Conservation (phyloP, 2,888 invertebrate species). For the Spatulosminthurus flaviceps region DNA sequence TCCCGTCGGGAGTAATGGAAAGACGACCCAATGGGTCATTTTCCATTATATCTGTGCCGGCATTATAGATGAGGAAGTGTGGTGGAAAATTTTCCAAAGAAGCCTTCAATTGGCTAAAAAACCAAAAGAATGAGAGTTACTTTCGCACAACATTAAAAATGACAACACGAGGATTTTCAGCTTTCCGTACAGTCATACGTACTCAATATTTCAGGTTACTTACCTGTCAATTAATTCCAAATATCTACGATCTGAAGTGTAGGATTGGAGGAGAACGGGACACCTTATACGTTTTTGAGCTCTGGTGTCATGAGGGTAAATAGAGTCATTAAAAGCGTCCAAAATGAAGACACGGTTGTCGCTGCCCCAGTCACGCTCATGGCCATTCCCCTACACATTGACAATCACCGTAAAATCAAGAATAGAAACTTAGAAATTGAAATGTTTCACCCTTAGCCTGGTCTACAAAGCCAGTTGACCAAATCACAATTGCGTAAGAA, state of each 20-base stretch:
- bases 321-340: conserved; percentile 83
- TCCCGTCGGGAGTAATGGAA: conserved; percentile 78
- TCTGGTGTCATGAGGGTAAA: conserved; percentile 80
- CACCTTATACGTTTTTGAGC: conserved; percentile 79
- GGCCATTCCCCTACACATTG: conserved; percentile 80
- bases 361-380: conserved; percentile 81
- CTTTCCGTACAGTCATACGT: no score
- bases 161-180: no score
- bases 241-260: conserved; percentile 77
- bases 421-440: conserved; percentile 28
- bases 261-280: conserved; percentile 74
- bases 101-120: conserved; percentile 68
- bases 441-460: conserved; percentile 48
- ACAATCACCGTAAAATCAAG: conserved; percentile 32
- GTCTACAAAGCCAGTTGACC: conserved; percentile 45
- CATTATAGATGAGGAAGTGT: conserved; percentile 87
- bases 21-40: conserved; percentile 82
- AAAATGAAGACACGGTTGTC: conserved; percentile 81
- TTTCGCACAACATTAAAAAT: no score
- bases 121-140: no score
- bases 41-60: conserved; percentile 86
- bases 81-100: conserved; percentile 79
- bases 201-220: conserved; percentile 52
- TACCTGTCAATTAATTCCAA: conserved; percentile 74
- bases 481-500: conserved; percentile 34